Evolutionary conservation across 2,888 invertebrate species (phyloP), one percentile per base, ranked within the genome.

Genomic region (Caenorhabditis japonica): DNA sequence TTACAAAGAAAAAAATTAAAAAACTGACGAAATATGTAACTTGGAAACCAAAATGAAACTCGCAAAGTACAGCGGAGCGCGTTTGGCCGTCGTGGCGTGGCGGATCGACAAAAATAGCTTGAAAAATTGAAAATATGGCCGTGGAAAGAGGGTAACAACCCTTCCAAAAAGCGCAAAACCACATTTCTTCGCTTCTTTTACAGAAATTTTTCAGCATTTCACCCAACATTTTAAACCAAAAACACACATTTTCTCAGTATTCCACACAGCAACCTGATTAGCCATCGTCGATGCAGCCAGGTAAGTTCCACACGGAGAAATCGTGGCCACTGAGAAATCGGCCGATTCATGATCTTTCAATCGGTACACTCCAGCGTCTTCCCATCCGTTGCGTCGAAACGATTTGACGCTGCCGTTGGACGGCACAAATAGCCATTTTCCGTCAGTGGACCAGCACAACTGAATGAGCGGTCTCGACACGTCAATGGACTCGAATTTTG

Each of bases 201-300:
- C n/a, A n/a, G n/a, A n/a, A n/a, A n/a, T n/a, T n/a, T n/a, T n/a
- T n/a, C n/a, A n/a, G n/a, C n/a, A n/a, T n/a, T n/a, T n/a, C n/a
- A n/a, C n/a, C n/a, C n/a, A n/a, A n/a, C n/a, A n/a, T n/a, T n/a
- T n/a, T n/a, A n/a, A n/a, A n/a, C n/a, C n/a, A n/a, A n/a, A n/a
- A n/a, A 39, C 23, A 2, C 12, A 64, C 52, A 51, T 27, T 8
- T 30, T 33, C 1, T 34, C 47, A 23, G 56, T 59, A n/a, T 75
- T 58, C 79, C 79, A 79, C 7, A 76, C 53, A 4, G 41, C 62
- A 25, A 79, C 53, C 7, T 64, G 38, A 27, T 75, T 75, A 12
- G 64, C 46, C 39, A 75, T 55, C 1, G 75, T 70, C 0, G 76
- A 73, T 3, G 72, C 71, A 4, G 75, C 79, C 5, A 79, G 27